A percentile compares a stretch with the other conserved stretches of the same genome.
Evolutionary conservation across 2,113 vertebrate species (phyloP).

Genomic region (Ellobius talpinus): DNA sequence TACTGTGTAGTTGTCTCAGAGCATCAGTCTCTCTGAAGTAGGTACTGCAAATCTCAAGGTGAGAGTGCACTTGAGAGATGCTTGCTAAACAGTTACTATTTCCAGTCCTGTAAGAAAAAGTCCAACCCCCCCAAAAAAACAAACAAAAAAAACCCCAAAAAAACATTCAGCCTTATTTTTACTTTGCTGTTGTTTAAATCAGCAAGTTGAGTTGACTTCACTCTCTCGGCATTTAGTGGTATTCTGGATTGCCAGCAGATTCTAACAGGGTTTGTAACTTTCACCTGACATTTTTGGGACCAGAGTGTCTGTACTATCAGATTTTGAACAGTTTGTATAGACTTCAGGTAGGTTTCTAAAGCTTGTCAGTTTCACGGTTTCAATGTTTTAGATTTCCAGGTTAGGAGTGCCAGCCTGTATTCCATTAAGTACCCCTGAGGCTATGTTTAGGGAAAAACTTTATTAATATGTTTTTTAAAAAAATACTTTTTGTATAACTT

Average conservation of each 20-base stretch:
- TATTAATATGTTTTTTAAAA: too few relatives aligned
- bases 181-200: neutral
- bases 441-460: neutral
- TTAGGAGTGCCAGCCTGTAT: neutral
- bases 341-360: neutral
- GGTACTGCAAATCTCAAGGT: neutral
- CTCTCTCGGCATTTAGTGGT: neutral
- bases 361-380: neutral
- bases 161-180: neutral
- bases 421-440: neutral
- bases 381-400: neutral
- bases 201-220: neutral
- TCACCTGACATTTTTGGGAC: neutral
- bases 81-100: slow-evolving; percentile 28
- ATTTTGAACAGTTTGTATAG: neutral
- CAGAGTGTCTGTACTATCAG: neutral
- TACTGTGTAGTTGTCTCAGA: neutral
- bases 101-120: neutral
- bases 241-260: neutral
- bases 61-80: neutral
- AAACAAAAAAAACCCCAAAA: too few relatives aligned
- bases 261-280: neutral
- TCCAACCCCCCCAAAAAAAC: too few relatives aligned
- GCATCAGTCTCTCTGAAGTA: neutral
- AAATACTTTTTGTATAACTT: too few relatives aligned